Conservation (phyloP, 1,140 invertebrate genomes). For the Drosophila arawakana region DNA sequence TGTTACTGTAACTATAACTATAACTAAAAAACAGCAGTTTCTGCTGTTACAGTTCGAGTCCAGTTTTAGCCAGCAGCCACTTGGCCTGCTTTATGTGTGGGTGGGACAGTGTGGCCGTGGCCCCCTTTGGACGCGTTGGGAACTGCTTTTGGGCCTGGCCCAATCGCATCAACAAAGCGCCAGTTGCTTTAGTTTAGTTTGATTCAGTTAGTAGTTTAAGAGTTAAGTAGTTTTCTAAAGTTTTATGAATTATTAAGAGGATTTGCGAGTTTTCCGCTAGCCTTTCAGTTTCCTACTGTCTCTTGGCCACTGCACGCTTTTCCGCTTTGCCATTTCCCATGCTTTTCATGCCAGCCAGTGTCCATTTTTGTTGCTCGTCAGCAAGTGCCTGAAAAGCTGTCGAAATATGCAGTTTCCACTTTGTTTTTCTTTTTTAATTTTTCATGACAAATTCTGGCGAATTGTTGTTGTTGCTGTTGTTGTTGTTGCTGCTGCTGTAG, state of each 20-base stretch:
- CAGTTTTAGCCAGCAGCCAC: slow-evolving; percentile 28
- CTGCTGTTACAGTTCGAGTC: slow-evolving; percentile 8
- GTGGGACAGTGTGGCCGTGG: not conserved
- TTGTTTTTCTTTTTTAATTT: slow-evolving; percentile 50
- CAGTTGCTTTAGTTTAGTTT: slow-evolving; percentile 76
- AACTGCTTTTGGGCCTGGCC: not conserved
- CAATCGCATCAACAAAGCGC: slow-evolving; percentile 19
- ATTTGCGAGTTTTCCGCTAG: slow-evolving; percentile 81
- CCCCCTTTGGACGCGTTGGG: not conserved
- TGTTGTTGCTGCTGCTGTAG: slow-evolving; percentile 23
- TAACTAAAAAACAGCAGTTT: slow-evolving; percentile 55
- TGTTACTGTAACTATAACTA: slow-evolving; percentile 6
- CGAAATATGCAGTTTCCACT: slow-evolving; percentile 77
- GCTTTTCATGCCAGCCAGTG: not conserved
- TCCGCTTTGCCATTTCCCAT: slow-evolving; percentile 11
- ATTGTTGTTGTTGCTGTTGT: slow-evolving; percentile 39
- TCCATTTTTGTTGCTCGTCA: slow-evolving; percentile 62
- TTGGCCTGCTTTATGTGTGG: slow-evolving; percentile 27
- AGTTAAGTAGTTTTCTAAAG: slow-evolving; percentile 81
- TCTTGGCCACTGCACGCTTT: not conserved
- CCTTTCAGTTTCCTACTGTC: slow-evolving; percentile 60
- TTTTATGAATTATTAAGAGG: slow-evolving; percentile 83
- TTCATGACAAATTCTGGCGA: slow-evolving; percentile 64
- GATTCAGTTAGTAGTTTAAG: slow-evolving; percentile 82
- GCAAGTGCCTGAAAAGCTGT: slow-evolving; percentile 75